Conservation (phyloP, 2,113 vertebrate species). For the Garra rufa region DNA sequence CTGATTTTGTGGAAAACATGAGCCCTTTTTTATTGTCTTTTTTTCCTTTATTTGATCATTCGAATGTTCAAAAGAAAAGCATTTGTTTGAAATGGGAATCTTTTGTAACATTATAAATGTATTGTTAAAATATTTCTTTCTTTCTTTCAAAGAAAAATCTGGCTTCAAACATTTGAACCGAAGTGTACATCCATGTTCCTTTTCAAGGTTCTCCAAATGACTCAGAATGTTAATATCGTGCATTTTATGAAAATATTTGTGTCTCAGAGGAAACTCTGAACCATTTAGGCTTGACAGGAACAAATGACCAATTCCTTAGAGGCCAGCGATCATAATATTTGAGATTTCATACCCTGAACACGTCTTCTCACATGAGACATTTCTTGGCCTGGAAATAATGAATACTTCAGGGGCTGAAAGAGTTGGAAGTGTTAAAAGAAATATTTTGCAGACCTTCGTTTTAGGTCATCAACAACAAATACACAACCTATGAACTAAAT, state of each 20-base stretch:
- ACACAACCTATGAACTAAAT: not conserved
- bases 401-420: not conserved
- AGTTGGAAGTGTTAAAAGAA: not conserved
- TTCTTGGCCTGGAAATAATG: not conserved
- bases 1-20: not conserved
- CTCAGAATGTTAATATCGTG: not conserved
- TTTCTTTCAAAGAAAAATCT: not conserved
- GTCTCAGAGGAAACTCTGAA: not conserved
- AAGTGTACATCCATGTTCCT: not conserved
- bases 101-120: not conserved
- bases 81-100: not conserved
- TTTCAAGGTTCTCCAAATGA: not conserved
- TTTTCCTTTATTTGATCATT: not conserved
- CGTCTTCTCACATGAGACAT: not conserved
- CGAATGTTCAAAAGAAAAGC: not conserved
- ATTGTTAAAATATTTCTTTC: not conserved
- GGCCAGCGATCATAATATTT: not conserved
- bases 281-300: not conserved
- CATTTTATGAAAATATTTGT: not conserved
- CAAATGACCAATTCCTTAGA: conserved; percentile 1
- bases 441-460: not conserved
- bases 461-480: not conserved
- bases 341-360: not conserved
- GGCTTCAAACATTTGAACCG: not conserved
- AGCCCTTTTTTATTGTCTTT: no score